Conservation (phyloP, 92 coral and sea anemone species). For the Palythoa caribaeorum region DNA sequence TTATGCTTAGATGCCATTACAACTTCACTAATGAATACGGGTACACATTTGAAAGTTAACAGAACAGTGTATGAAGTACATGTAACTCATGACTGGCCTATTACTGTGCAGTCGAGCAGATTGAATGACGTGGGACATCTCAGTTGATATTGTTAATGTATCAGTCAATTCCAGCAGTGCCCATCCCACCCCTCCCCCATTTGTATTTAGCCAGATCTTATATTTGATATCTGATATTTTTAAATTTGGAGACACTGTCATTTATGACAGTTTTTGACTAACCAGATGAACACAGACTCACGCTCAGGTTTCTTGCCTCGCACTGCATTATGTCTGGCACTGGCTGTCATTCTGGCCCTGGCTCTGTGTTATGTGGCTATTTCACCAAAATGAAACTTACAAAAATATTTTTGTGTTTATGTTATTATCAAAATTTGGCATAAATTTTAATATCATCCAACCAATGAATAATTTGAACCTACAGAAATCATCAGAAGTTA, state of each 20-base stretch:
- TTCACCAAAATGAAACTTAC: constrained; percentile 1
- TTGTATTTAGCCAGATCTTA: constrained; percentile 41
- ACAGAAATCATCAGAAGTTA: constrained; percentile 30
- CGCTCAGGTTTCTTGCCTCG: constrained; percentile 36
- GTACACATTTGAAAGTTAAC: constrained; percentile 33
- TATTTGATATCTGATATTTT: constrained; percentile 45
- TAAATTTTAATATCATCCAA: constrained; percentile 30
- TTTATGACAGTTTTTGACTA: constrained; percentile 35
- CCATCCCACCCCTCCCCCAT: no score
- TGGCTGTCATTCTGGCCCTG: constrained; percentile 54
- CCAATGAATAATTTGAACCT: no score
- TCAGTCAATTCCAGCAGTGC: no score
- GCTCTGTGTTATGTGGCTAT: constrained; percentile 28
- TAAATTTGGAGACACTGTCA: constrained; percentile 49
- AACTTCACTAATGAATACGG: constrained; percentile 54
- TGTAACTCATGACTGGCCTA: constrained; percentile 18
- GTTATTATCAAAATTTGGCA: constrained; percentile 39
- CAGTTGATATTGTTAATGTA: no score
- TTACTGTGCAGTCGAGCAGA: no score
- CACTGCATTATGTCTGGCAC: constrained; percentile 38
- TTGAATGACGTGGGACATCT: no score
- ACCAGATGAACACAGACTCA: constrained; percentile 29
- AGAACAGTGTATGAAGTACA: constrained; percentile 22
- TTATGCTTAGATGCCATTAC: constrained; percentile 57
- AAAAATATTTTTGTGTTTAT: constrained; percentile 44